Evolutionary conservation across 2,888 invertebrate species (phyloP).

Genomic region (Alsophila aescularia): DNA sequence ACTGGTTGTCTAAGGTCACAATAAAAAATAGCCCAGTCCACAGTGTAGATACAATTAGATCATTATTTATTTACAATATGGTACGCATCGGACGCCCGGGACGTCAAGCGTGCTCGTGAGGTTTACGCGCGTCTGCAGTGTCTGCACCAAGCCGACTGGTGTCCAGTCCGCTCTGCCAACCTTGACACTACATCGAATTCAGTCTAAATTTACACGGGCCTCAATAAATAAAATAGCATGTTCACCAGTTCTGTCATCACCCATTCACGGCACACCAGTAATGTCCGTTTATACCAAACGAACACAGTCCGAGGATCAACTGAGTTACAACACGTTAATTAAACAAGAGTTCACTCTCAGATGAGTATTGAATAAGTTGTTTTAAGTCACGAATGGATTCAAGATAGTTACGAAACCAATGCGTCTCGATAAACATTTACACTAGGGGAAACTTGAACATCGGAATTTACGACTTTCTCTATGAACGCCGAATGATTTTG

Average conservation of each 20-base stretch:
- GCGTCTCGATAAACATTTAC: constrained; percentile 57
- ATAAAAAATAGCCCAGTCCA: constrained; percentile 70
- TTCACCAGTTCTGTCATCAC: constrained; percentile 27
- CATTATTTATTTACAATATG: constrained; percentile 81
- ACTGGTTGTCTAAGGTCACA: constrained; percentile 48
- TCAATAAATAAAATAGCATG: constrained; percentile 36
- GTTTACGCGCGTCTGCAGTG: constrained; percentile 59
- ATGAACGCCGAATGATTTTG: constrained; percentile 46
- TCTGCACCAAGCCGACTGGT: constrained; percentile 57
- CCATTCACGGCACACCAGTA: constrained; percentile 28
- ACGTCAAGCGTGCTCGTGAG: constrained; percentile 51
- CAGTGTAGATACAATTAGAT: constrained; percentile 75
- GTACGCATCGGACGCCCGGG: constrained; percentile 49
- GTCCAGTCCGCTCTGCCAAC: constrained; percentile 59
- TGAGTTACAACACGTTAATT: constrained; percentile 27
- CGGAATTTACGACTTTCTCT: constrained; percentile 68
- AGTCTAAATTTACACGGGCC: constrained; percentile 44
- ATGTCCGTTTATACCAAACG: constrained; percentile 28
- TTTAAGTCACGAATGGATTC: constrained; percentile 45
- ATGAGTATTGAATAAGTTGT: constrained; percentile 41
- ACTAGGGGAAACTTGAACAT: constrained; percentile 53
- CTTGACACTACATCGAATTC: constrained; percentile 66
- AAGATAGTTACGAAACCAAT: constrained; percentile 57
- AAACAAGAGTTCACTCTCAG: constrained; percentile 34
- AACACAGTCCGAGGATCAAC: constrained; percentile 17